Evolutionary conservation across 2,888 invertebrate genomes (phyloP), one percentile per base, ranked within the genome.

Genomic region (Drosophila macrospina): DNA sequence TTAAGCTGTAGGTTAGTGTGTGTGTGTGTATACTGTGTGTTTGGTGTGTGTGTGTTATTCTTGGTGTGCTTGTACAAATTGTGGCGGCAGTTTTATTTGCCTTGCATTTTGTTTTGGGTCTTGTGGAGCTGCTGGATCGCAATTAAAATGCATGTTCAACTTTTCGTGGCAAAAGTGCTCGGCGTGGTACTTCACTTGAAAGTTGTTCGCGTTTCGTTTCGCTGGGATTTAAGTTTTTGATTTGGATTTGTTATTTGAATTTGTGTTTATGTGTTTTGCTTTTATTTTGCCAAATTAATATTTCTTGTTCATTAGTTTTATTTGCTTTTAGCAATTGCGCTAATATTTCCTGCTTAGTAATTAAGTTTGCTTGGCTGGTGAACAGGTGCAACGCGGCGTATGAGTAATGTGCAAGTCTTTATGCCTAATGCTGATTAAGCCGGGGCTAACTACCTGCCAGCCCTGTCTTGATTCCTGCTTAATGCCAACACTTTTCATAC

Each of bases 131-230:
- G 70, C 68, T 69, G 66, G 69, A 59, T 65, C 71, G 84, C 88
- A 84, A 84, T 84, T 84, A 84, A 84, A 84, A 84, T 85, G 77
- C 88, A 84, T 84, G 88, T 84, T 84, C 80, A 79, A 80, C 83
- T 76, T 77, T 78, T 69, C 69, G 85, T 76, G 78, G 86, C 84
- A 80, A 74, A 69, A 69, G 82, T 86, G 86, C 75, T 44, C 61
- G 74, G n/a, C 37, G 56, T 30, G 48, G 60, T 50, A 73, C 68
- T 72, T 72, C 69, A 69, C 54, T 66, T 74, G 76, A 76, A 76
- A 74, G 74, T 74, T 76, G 81, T 68, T 66, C 60, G 62, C 55
- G 48, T 64, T 65, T 56, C 37, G 42, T 64, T 51, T 52, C 54
- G 44, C 20, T 54, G 36, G 13, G 13, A 20, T 48, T 30, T 32